Evolutionary conservation across 2,888 invertebrate species (phyloP).

Genomic region (Hemithea aestivaria): DNA sequence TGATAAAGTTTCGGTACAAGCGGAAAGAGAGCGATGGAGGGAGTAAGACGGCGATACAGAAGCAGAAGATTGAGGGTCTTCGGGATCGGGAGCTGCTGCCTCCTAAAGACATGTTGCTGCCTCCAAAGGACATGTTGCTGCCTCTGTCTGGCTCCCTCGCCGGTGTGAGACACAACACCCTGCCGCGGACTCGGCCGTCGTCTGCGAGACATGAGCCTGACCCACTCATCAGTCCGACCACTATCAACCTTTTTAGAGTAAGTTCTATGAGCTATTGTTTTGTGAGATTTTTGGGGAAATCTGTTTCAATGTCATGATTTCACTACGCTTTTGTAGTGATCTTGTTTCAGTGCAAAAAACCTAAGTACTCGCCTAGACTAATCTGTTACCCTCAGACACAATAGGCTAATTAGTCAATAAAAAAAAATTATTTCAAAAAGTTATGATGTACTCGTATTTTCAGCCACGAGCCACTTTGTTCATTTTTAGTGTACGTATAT

Average conservation of each 20-base stretch:
- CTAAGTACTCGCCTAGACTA: too few relatives aligned
- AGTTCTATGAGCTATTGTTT: too few relatives aligned
- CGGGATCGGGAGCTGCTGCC: conserved; percentile 67
- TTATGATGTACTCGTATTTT: too few relatives aligned
- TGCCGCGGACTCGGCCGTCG: conserved; percentile 63
- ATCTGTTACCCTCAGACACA: too few relatives aligned
- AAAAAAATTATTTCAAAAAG: too few relatives aligned
- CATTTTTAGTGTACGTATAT: too few relatives aligned
- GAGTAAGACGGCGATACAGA: conserved; percentile 60
- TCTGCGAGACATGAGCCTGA: conserved; percentile 50
- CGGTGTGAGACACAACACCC: conserved; percentile 66
- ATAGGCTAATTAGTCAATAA: too few relatives aligned
- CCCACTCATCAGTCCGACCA: conserved; percentile 54
- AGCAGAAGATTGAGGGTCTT: conserved; percentile 70
- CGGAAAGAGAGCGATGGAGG: conserved; percentile 76
- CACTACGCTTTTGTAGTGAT: too few relatives aligned
- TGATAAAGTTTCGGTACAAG: conserved; percentile 84
- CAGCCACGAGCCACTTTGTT: too few relatives aligned
- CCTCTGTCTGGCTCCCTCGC: conserved; percentile 51
- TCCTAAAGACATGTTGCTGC: conserved; percentile 67
- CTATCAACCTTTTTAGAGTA: conserved; percentile 67
- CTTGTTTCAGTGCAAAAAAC: too few relatives aligned
- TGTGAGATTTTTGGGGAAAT: too few relatives aligned
- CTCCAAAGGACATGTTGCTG: conserved; percentile 67
- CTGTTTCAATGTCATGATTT: too few relatives aligned